Conservation (phyloP, 2,113 vertebrate species). For the Bolborhynchus lineola region DNA sequence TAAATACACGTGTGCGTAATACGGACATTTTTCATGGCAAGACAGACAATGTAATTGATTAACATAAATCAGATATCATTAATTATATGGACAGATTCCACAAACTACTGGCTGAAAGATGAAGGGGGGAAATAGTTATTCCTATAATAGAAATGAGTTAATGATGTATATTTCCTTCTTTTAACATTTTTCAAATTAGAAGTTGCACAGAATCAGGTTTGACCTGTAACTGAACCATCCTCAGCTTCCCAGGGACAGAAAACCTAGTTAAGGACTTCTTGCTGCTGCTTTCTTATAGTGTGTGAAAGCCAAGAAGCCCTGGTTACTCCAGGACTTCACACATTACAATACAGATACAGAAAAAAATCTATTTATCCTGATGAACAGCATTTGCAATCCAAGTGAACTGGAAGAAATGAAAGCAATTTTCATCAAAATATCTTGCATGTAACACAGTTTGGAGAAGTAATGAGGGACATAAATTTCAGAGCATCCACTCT, state of each 20-base stretch:
- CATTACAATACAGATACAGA: not conserved
- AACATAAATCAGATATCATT: constrained; percentile 56
- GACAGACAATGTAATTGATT: constrained; percentile 31
- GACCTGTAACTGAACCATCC: constrained; percentile 30
- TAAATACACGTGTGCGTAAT: not conserved
- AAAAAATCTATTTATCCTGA: not conserved
- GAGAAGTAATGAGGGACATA: not conserved
- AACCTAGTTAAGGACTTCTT: not conserved
- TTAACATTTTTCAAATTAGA: constrained; percentile 34
- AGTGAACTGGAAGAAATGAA: not conserved
- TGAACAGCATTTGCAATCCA: not conserved
- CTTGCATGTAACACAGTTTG: not conserved
- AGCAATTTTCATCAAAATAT: not conserved
- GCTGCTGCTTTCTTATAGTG: not conserved
- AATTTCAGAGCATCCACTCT: not conserved
- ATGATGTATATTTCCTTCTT: constrained; percentile 39
- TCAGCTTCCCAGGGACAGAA: constrained; percentile 10
- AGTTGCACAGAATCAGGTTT: constrained; percentile 13
- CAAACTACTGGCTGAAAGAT: constrained; percentile 37
- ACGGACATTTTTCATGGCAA: constrained; percentile 35
- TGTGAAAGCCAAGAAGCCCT: not conserved
- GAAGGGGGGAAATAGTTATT: constrained; percentile 17
- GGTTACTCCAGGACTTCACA: not conserved
- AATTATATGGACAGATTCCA: constrained; percentile 35
- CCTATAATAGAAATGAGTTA: constrained; percentile 18